These are phyloP conservation scores for Paraescarpia echinospica DNA, from an alignment of 1,140 invertebrate genomes.

Conservation along the genomic window DNA sequence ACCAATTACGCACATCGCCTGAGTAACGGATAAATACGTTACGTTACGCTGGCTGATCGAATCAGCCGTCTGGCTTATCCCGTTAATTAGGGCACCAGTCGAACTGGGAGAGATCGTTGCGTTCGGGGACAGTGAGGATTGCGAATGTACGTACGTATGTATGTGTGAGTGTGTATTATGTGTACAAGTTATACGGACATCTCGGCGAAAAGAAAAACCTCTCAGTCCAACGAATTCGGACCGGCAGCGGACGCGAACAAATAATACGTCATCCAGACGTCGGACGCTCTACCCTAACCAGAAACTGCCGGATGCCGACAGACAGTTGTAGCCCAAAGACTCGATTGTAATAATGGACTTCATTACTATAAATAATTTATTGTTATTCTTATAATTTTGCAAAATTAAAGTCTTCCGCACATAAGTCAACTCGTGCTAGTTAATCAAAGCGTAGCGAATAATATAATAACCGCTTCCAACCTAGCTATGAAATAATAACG, in stretches of 20 bases:
- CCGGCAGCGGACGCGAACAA: not conserved
- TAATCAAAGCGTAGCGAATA: not conserved
- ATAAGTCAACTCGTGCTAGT: not conserved
- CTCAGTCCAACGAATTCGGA: not conserved
- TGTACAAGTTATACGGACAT: not conserved
- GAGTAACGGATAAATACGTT: not conserved
- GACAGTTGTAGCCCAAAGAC: not conserved
- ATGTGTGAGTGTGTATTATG: not conserved
- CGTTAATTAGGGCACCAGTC: not conserved
- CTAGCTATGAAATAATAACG: not conserved
- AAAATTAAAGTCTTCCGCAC: not conserved
- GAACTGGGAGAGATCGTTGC: not conserved
- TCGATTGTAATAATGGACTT: not conserved
- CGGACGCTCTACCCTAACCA: not conserved
- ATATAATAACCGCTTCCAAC: not conserved
- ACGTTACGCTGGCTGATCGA: not conserved
- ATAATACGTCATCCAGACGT: not conserved
- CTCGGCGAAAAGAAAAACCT: not conserved
- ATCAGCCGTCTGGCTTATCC: not conserved
- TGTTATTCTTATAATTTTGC: not conserved
- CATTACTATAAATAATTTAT: not conserved
- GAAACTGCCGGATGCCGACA: not conserved
- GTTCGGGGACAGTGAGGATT: not conserved
- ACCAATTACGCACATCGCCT: not conserved
- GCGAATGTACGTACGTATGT: not conserved